Percentiles rank a stretch among this genome's conserved stretches.
Evolutionary conservation across 2,888 invertebrate genomes (phyloP).

Genomic region (Vanessa cardui): DNA sequence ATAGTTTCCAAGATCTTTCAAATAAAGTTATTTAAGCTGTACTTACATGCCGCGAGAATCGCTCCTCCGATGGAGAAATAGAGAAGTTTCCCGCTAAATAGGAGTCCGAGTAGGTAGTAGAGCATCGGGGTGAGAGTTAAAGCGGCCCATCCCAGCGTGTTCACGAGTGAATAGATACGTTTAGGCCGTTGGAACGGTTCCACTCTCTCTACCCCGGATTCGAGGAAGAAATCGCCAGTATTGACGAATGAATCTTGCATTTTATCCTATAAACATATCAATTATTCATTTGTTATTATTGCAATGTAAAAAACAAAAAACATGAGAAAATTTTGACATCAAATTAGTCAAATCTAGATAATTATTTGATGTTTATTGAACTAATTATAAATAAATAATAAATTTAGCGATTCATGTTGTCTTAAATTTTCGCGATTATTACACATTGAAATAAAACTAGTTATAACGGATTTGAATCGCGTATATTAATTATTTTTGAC

Average conservation of each 20-base stretch:
- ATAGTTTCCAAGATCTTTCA: too few relatives aligned
- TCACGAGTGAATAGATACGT: constrained; percentile 86
- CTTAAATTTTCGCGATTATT: too few relatives aligned
- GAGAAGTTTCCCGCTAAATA: constrained; percentile 88
- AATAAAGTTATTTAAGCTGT: constrained; percentile 30
- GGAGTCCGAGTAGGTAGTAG: constrained; percentile 85
- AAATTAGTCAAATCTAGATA: too few relatives aligned
- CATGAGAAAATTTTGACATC: too few relatives aligned
- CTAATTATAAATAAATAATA: too few relatives aligned
- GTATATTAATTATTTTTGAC: too few relatives aligned
- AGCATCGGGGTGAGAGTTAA: constrained; percentile 87
- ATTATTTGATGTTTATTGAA: too few relatives aligned
- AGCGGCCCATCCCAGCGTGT: constrained; percentile 87
- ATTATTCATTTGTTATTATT: not conserved
- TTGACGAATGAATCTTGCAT: constrained; percentile 88
- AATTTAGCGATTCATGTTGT: too few relatives aligned
- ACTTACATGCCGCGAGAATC: constrained; percentile 91
- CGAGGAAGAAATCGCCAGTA: constrained; percentile 90
- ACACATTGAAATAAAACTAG: too few relatives aligned
- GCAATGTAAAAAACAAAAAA: too few relatives aligned
- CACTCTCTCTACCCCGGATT: constrained; percentile 87
- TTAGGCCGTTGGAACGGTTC: constrained; percentile 83
- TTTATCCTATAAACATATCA: constrained; percentile 83
- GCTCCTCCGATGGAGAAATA: constrained; percentile 87
- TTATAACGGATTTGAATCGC: too few relatives aligned